Conservation (phyloP, 2,888 invertebrate genomes). For the Standfussiana lucernea region DNA sequence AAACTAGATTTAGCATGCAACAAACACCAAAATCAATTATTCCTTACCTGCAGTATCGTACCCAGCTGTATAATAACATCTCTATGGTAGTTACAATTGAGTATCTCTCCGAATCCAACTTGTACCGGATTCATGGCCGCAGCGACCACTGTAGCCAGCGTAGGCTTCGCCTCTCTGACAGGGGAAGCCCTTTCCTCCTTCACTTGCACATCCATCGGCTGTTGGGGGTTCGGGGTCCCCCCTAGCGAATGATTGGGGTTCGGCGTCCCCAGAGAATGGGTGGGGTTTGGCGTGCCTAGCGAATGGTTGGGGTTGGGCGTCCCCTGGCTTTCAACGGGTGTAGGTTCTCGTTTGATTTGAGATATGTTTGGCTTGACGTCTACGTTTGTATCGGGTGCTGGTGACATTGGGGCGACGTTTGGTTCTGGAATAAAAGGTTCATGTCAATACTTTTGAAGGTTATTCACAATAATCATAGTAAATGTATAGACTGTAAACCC, state of each 20-base stretch:
- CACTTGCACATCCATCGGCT: conserved; percentile 83
- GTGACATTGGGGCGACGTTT: conserved; percentile 82
- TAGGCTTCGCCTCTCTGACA: conserved; percentile 81
- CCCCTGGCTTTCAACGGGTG: conserved; percentile 86
- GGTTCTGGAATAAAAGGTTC: conserved; percentile 72
- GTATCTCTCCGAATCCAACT: conserved; percentile 94
- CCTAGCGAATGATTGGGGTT: conserved; percentile 80
- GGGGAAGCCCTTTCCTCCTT: conserved; percentile 84
- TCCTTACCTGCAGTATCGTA: conserved; percentile 93
- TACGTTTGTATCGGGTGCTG: conserved; percentile 80
- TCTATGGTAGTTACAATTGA: conserved; percentile 96
- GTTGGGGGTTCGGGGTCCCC: conserved; percentile 82
- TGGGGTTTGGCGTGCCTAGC: conserved; percentile 85
- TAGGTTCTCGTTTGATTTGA: conserved; percentile 86
- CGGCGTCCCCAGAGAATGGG: conserved; percentile 84
- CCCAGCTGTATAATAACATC: conserved; percentile 95
- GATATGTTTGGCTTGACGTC: conserved; percentile 87
- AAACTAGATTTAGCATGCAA: too few relatives aligned
- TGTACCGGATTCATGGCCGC: conserved; percentile 91
- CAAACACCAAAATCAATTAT: neutral
- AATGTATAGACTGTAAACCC: too few relatives aligned
- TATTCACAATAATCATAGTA: too few relatives aligned
- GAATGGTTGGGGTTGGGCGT: conserved; percentile 87
- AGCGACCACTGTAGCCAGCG: conserved; percentile 80
- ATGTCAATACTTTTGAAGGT: conserved; percentile 2